Base-by-base conservation (phyloP, 2,888 invertebrate species). In the Nemotelus pantherinus region DNA sequence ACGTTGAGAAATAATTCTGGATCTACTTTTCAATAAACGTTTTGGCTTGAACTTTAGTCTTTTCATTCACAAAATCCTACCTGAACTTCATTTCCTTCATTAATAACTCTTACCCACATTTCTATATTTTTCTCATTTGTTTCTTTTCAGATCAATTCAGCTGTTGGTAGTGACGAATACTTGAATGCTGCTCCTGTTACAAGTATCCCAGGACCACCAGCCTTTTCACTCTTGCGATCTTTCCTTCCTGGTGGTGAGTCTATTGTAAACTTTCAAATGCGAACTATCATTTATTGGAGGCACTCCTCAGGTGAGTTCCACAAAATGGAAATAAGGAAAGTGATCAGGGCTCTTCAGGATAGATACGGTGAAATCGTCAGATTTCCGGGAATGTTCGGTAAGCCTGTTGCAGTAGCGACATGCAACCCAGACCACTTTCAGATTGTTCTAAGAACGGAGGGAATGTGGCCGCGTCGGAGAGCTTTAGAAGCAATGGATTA, bases 341-440 rank as follows among this genome's bases (percentile, higher is more conserved):
- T 70, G 7, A 6, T 53, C 2, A 43, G 47, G 1, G 6, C 3
- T 2, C 63, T n/a, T 60, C 81, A 84, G 3, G 77, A 83, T 4
- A 81, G 82, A 76, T 86, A 87, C 80, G 90, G 89, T 2, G 82
- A 88, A 70, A 85, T 89, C 3, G 85, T 86, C 10, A 84, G 84
- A 7, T 74, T 90, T 6, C 86, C 85, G n/a, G 88, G 88, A 2
- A 77, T 88, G 57, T 81, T 85, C 78, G 85, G 85, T 7, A 83
- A 83, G 65, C 76, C 79, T 0, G 83, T 85, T 80, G 81, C 88
- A 2, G 85, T 90, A 0, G 84, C 88, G 10, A 83, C 88, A n/a
- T 90, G 89, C 80, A 87, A 89, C 81, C 89, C 90, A 0, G 86
- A 87, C 9, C 89, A 90, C 81, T 86, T 89, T 65, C 88, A 88